Base-by-base conservation (phyloP, 2,888 invertebrate genomes). In the Bugula neritina region DNA sequence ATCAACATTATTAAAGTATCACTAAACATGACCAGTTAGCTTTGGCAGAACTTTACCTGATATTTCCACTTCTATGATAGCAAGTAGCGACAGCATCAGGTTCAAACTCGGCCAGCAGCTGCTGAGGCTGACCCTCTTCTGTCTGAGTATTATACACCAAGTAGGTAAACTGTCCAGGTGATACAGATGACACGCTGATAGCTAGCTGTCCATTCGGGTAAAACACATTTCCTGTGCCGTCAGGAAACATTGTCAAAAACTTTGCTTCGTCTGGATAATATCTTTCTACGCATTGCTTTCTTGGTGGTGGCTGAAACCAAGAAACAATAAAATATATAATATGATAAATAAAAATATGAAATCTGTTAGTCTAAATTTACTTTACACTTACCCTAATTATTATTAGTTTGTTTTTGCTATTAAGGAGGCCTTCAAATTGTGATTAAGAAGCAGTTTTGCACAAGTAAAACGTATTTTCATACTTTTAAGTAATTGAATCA, bases 181-280 rank as follows among this genome's bases (percentile, higher is more conserved):
- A 75, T 1, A 79, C 75, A 10, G 79, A 78, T 0, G 77, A 77
- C 34, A 83, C 78, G 34, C 77, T 52, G 35, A 54, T 57, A 54
- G 73, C 73, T 1, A 73, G 43, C 52, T 71, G 55, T 63, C 73
- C 72, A 29, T 63, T 73, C 0, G 80, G 82, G 80, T 83, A 83
- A 79, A 80, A 83, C 2, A 83, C 80, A 76, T 79, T 82, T 21
- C 83, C 83, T 0, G 82, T 81, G 5, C 83, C 82, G 77, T 83
- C 83, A 3, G 82, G 80, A 73, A 83, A 83, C 72, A 83, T 77
- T 10, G 80, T 80, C 25, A 83, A 75, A 74, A 81, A 83, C 72
- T 78, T 80, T 71, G 76, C 25, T n/a, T 71, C 75, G 69, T 75
- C 73, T 35, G 69, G 58, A 71, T 74, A 75, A 34, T 31, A 72